Evolutionary conservation across 1,140 invertebrate genomes (phyloP).

Genomic region (Caenorhabditis briggsae): DNA sequence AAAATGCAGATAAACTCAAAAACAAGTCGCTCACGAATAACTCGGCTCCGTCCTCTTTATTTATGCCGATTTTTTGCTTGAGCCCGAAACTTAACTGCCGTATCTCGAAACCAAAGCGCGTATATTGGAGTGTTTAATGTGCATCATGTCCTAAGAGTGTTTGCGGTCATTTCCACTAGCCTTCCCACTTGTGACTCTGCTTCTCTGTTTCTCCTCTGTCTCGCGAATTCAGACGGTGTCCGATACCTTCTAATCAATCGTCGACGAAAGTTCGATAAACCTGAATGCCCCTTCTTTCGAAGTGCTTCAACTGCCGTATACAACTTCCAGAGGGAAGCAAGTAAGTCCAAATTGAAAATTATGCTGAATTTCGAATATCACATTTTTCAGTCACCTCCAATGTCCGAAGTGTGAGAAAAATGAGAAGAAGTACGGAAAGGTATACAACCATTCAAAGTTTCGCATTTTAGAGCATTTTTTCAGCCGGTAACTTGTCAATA

Average conservation of each 20-base stretch:
- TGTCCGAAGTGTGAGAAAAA: constrained; percentile 30
- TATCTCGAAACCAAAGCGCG: background rate
- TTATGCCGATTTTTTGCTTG: too few relatives aligned
- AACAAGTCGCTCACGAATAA: too few relatives aligned
- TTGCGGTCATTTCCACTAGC: background rate
- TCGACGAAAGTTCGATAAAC: background rate
- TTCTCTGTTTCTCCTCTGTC: constrained; percentile 23
- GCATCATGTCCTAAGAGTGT: background rate
- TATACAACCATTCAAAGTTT: background rate
- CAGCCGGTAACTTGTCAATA: constrained; percentile 32
- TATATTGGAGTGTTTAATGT: background rate
- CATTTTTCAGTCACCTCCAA: background rate
- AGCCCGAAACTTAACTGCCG: too few relatives aligned
- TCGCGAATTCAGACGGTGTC: background rate
- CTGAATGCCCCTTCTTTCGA: background rate
- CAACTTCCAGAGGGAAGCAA: background rate
- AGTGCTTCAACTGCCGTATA: constrained; percentile 26
- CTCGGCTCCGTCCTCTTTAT: too few relatives aligned
- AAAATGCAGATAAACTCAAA: too few relatives aligned
- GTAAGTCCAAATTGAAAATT: background rate
- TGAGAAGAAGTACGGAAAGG: constrained; percentile 23
- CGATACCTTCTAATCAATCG: background rate
- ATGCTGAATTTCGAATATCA: too few relatives aligned
- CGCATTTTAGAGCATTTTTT: background rate
- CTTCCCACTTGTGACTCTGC: constrained; percentile 37